phyloP scores from a whole-genome alignment of 1,140 invertebrate species.

The Xylocopa sonorina region DNA sequence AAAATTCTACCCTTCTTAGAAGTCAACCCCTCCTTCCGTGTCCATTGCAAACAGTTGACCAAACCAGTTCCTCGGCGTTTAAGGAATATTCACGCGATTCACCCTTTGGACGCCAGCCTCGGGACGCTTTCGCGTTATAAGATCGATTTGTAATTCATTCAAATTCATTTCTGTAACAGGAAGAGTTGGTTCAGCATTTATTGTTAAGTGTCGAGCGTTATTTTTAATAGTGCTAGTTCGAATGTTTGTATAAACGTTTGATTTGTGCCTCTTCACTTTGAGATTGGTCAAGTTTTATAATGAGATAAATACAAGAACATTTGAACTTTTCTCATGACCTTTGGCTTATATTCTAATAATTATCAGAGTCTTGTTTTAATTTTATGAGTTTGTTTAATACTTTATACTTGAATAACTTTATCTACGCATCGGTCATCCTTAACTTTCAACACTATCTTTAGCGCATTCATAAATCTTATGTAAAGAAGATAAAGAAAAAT shows the following conservation, averaged over 20 bases:
- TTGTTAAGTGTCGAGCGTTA: conserved; percentile 17
- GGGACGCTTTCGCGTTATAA: conserved; percentile 21
- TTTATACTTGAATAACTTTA: background rate
- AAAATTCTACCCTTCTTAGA: conserved; percentile 29
- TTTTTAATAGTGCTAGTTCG: background rate
- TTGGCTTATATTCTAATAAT: background rate
- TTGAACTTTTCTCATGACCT: background rate
- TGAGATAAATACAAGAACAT: background rate
- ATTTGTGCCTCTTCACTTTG: background rate
- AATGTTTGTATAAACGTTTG: background rate
- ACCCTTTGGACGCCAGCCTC: conserved; percentile 10
- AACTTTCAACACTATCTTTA: background rate
- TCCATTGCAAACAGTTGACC: conserved; percentile 19
- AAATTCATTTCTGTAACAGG: background rate
- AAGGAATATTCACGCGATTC: background rate
- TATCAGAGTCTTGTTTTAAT: background rate
- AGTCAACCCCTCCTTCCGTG: conserved; percentile 22
- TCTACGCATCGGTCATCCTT: background rate
- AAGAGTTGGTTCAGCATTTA: background rate
- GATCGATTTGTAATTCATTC: conserved; percentile 11
- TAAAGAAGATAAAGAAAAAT: background rate
- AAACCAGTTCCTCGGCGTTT: conserved; percentile 57
- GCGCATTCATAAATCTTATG: background rate
- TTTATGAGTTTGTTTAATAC: background rate
- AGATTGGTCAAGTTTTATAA: background rate